These are phyloP conservation scores for Drosophila watanabei DNA, from an alignment of 1,140 invertebrate genomes.

Conservation along the genomic window DNA sequence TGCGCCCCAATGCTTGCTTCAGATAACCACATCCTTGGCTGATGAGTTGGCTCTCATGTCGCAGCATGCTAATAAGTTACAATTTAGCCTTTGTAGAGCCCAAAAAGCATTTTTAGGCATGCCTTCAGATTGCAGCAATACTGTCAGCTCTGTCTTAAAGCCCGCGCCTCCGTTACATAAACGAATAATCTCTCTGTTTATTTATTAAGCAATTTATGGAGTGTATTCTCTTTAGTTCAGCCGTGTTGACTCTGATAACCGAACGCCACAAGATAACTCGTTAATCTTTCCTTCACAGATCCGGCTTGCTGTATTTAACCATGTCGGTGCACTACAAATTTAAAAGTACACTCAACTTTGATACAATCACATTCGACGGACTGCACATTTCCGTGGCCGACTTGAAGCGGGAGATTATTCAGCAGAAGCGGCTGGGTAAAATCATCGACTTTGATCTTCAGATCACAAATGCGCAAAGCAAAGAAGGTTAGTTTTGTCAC, in stretches of 20 bases:
- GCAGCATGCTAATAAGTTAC: neutral
- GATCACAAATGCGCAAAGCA: slow-evolving; percentile 98
- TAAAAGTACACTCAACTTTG: slow-evolving; percentile 97
- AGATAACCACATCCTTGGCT: neutral
- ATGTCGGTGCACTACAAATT: slow-evolving; percentile 99
- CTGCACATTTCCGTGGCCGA: slow-evolving; percentile 97
- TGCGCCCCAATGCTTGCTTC: too few species aligned
- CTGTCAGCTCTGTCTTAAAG: neutral
- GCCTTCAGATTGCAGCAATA: slow-evolving; percentile 6
- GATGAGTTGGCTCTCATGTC: neutral
- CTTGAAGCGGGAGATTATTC: slow-evolving; percentile 97
- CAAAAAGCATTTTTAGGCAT: neutral
- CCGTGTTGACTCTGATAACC: slow-evolving; percentile 22
- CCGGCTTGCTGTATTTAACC: slow-evolving; percentile 13
- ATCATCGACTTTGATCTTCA: slow-evolving; percentile 97
- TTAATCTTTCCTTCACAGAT: slow-evolving; percentile 26
- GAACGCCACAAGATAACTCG: slow-evolving; percentile 3
- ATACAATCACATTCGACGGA: slow-evolving; percentile 98
- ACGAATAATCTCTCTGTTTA: slow-evolving; percentile 19
- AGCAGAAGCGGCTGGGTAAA: slow-evolving; percentile 97
- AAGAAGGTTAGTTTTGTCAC: slow-evolving; percentile 91
- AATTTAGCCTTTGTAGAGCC: neutral
- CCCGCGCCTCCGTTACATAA: slow-evolving; percentile 19
- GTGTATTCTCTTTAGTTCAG: neutral
- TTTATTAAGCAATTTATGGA: slow-evolving; percentile 29